phyloP scores from a whole-genome alignment of 37 sponge, comb jelly and placozoan species.

The Hexactinellida sp. region DNA sequence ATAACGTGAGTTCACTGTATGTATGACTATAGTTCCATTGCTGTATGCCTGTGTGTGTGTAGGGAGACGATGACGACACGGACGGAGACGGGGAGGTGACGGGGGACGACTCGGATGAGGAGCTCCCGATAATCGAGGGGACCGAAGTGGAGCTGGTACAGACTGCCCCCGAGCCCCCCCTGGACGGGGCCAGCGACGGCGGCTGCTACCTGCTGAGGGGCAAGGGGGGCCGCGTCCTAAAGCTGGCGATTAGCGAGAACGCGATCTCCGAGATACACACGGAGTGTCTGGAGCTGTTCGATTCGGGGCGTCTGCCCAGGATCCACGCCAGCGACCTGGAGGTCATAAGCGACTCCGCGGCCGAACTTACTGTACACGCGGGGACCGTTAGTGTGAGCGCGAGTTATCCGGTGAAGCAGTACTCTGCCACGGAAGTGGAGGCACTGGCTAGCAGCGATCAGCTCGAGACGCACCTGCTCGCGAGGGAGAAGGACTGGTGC shows the following conservation, averaged over 20 bases:
- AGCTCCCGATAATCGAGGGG: constrained; percentile 6
- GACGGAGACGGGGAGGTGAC: background rate
- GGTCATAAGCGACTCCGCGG: background rate
- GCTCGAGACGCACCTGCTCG: background rate
- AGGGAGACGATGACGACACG: background rate
- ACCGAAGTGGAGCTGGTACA: background rate
- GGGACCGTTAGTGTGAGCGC: background rate
- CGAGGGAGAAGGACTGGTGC: background rate
- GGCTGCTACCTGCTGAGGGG: background rate
- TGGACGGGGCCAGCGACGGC: background rate
- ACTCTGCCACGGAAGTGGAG: background rate
- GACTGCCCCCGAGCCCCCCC: background rate
- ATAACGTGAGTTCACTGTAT: too few species aligned
- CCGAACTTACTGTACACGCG: background rate
- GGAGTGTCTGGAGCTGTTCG: background rate
- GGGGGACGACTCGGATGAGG: constrained; percentile 4
- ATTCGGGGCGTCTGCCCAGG: background rate
- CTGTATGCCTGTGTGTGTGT: background rate
- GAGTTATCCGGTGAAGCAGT: background rate
- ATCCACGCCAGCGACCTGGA: background rate
- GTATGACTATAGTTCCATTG: too few species aligned
- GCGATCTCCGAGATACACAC: background rate
- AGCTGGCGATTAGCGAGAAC: background rate
- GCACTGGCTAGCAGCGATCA: background rate
- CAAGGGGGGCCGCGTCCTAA: background rate